Conservation (phyloP, 2,888 invertebrate genomes). For the Epinotia ramella region DNA sequence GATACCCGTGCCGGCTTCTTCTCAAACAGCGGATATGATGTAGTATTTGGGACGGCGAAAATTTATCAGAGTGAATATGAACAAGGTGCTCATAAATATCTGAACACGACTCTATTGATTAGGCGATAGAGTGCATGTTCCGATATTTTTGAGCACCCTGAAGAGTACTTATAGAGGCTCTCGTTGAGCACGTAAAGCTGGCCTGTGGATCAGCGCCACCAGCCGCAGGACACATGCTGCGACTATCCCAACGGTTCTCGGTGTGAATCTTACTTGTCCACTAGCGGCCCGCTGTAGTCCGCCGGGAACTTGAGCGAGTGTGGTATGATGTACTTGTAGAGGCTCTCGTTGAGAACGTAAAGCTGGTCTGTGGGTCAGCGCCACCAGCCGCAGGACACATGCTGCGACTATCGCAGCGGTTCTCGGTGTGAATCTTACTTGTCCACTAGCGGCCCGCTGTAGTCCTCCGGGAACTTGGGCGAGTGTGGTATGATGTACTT, state of each 20-base stretch:
- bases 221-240: constrained; percentile 94
- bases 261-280: constrained; percentile 88
- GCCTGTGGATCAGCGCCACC: constrained; percentile 96
- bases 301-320: constrained; percentile 95
- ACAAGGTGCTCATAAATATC: too few relatives aligned
- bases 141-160: too few relatives aligned
- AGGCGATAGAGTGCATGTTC: too few relatives aligned
- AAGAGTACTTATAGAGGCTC: constrained; percentile 69
- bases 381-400: constrained; percentile 96
- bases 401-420: background rate
- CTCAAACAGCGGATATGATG: too few relatives aligned
- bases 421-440: constrained; percentile 81
- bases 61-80: too few relatives aligned
- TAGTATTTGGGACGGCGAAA: too few relatives aligned
- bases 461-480: constrained; percentile 96
- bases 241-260: too few relatives aligned
- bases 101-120: too few relatives aligned
- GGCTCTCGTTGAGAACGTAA: constrained; percentile 94
- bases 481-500: constrained; percentile 94
- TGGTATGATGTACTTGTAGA: constrained; percentile 95
- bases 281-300: constrained; percentile 94
- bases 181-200: constrained; percentile 95
- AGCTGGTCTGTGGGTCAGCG: constrained; percentile 93
- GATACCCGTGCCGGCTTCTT: too few relatives aligned
- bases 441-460: constrained; percentile 94